These are phyloP conservation scores for Zaprionus bogoriensis DNA, from an alignment of 2,888 invertebrate genomes.

Conservation along the genomic window DNA sequence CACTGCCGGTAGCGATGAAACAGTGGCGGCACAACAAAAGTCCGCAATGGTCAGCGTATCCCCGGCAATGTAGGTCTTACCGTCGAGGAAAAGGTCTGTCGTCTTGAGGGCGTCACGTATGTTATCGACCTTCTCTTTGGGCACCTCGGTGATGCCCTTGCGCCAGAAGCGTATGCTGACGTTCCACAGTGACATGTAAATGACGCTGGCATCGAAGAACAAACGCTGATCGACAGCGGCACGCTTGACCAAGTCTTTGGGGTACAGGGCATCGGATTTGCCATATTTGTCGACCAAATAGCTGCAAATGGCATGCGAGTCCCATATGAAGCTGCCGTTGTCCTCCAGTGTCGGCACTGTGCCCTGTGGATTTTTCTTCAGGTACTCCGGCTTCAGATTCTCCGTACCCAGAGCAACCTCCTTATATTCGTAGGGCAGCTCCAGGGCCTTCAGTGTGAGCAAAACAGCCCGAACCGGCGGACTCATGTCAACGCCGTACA, in stretches of 20 bases:
- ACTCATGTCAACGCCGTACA: conserved; percentile 80
- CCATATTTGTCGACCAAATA: conserved; percentile 43
- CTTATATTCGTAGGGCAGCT: conserved; percentile 82
- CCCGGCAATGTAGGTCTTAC: conserved; percentile 54
- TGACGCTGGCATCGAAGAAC: conserved; percentile 48
- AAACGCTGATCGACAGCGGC: conserved; percentile 62
- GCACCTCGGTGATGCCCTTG: conserved; percentile 31
- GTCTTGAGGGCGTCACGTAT: conserved; percentile 41
- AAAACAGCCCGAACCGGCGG: conserved; percentile 86
- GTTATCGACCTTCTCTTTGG: conserved; percentile 44
- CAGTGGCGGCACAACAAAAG: conserved; percentile 52
- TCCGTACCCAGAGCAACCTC: conserved; percentile 37
- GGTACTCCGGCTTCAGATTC: conserved; percentile 52
- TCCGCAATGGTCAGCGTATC: conserved; percentile 70
- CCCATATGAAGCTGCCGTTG: conserved; percentile 24
- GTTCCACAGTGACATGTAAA: conserved; percentile 44
- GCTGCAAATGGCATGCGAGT: conserved; percentile 43
- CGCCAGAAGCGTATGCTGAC: conserved; percentile 22
- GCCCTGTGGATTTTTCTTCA: conserved; percentile 84
- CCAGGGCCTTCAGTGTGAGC: conserved; percentile 85
- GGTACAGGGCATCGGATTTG: conserved; percentile 34
- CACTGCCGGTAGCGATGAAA: conserved; percentile 40
- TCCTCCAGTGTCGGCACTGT: conserved; percentile 63
- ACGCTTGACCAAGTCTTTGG: conserved; percentile 37
- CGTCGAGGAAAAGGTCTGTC: conserved; percentile 50